phyloP scores from a whole-genome alignment of 2,888 invertebrate species.

The Mythimna albipuncta region DNA sequence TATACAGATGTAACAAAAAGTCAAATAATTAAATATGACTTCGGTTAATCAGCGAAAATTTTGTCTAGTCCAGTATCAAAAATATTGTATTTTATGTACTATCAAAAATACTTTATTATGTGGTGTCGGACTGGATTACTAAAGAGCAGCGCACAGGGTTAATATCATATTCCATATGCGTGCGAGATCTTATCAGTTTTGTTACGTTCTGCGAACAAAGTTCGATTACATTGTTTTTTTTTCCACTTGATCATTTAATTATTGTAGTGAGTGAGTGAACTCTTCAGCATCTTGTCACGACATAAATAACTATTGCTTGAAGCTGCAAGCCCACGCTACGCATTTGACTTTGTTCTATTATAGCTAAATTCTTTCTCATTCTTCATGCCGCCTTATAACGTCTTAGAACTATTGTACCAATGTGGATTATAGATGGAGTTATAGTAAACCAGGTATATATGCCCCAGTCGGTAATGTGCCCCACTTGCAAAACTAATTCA shows the following conservation, averaged over 20 bases:
- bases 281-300: conserved; percentile 14
- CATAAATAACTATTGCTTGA: neutral
- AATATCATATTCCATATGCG: conserved; percentile 42
- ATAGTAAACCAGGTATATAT: no score
- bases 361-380: neutral
- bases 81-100: conserved; percentile 37
- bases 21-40: neutral
- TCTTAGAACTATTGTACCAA: neutral
- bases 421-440: neutral
- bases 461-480: no score
- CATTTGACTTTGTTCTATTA: conserved; percentile 1
- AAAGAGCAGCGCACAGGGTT: conserved; percentile 15
- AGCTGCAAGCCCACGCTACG: conserved; percentile 15
- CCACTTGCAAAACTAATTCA: no score
- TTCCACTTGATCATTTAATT: conserved; percentile 48
- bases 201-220: conserved; percentile 24
- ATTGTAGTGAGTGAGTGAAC: conserved; percentile 19
- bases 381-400: no score
- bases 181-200: conserved; percentile 43
- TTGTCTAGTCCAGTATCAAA: conserved; percentile 34
- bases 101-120: conserved; percentile 44
- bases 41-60: neutral
- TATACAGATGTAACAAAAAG: conserved; percentile 3
- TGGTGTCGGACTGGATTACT: neutral
- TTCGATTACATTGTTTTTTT: conserved; percentile 44